Evolutionary conservation across 2,113 vertebrate species (phyloP), one percentile per base, ranked within the genome.

Genomic region (Vidua chalybeata): DNA sequence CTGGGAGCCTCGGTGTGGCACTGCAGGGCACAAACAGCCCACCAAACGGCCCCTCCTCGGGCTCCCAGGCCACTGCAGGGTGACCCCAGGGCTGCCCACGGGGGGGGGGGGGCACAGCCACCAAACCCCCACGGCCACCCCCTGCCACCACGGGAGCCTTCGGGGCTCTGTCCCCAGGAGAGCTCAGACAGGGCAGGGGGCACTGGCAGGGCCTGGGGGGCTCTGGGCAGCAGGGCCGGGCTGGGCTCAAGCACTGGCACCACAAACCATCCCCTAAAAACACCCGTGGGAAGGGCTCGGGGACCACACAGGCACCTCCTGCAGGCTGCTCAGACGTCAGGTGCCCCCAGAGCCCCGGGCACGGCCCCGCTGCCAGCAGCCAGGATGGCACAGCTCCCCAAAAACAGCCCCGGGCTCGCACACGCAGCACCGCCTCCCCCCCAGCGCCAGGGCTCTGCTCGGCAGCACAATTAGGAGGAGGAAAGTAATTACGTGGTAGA

Each of bases 321-420:
- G 52, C 56, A 20, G 74, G 63, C 59, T 22, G 26, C 9, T 30
- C 51, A 39, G 39, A 35, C 35, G 59, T 56, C 86, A 54, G 41
- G 15, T 6, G 76, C 18, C 76, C 76, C 52, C 21, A 1, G 16
- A 6, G 4, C 58, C 67, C 15, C 2, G 3, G 77, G 67, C 71
- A 76, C 2, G 0, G 13, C 2, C 64, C 75, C 0, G 0, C 58
- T 43, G 35, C 37, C 45, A 3, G 2, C 81, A 27, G 45, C 54
- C 8, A 2, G 41, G 5, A 7, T 0, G 9, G n/a, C 58, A 10
- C 84, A 54, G 37, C 69, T 9, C 75, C 84, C 80, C 45, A 1
- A 23, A 48, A 49, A 2, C 21, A 4, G 30, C 45, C 15, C 46
- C 64, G 2, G 48, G 26, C 6, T 69, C 84, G n/a, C 72, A 2